Evolutionary conservation across 2,888 invertebrate genomes (phyloP), one percentile per base, ranked within the genome.

Genomic region (Scaptomyza polygonia): DNA sequence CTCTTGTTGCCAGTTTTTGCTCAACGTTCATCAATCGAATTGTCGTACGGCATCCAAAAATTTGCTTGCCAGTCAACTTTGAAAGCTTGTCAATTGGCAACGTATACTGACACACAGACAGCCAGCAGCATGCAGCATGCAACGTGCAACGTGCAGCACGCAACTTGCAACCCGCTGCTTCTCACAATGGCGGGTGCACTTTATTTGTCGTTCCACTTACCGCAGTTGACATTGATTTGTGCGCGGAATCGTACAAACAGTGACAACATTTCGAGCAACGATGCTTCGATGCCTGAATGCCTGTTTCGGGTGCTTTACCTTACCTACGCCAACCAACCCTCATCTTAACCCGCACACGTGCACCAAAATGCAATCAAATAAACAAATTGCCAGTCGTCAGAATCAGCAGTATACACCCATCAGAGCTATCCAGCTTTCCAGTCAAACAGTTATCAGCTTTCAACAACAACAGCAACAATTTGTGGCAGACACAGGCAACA

Each of bases 201-300:
- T 75, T 79, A 77, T 77, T 77, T 80, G 81, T 77, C 65, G 70
- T 66, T 70, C 67, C 81, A 77, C 69, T 79, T 80, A 69, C 81
- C 72, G 78, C 81, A 70, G 55, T 67, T 75, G 79, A 80, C 69
- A 70, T 80, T 79, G 79, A 79, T 79, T 77, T 79, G 78, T 77
- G 76, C 62, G 75, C 57, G 47, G 55, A 57, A 68, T 61, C 63
- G 39, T 47, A 55, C 61, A 72, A 67, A 72, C 67, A 63, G 67
- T 56, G 43, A 18, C 39, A 29, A 14, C 36, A 18, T 18, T 18
- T 18, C 21, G 8, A 16, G 18, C 18, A 18, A 48, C 47, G 32
- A 32, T 48, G 32, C 32, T n/a, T 48, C 30, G 12, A 32, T 18
- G 48, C 18, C 32, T n/a, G n/a, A n/a, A n/a, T n/a, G n/a, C n/a